Base-by-base conservation (phyloP, 1,140 invertebrate species). In the Tetramorium parvispinum region DNA sequence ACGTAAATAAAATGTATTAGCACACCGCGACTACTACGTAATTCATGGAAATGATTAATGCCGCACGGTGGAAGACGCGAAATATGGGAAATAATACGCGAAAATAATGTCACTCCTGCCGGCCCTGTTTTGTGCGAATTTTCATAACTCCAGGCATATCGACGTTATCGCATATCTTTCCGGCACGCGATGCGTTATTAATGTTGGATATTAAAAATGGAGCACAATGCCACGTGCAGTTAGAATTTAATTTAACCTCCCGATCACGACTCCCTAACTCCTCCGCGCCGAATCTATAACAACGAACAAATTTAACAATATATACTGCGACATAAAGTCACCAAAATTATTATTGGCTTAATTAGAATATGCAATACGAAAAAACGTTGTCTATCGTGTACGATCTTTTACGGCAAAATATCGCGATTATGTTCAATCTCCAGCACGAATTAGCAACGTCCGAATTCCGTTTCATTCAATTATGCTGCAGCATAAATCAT, bases 171-270 rank as follows among this genome's bases (percentile, higher is more conserved):
- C 66, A 71, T 70, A 82, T 73, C 66, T 82, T 59, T 73, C 11
- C 53, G 37, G 24, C 7, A 16, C 13, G 5, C 37, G 79, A 73
- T 73, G 68, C 37, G 40, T 73, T 73, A 82, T 71, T 73, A 82
- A 82, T 82, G 37, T 46, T 24, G 51, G 40, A 57, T 82, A 73
- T 82, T 82, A 82, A 82, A 82, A 82, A n/a, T 71, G 21, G 37
- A 57, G 21, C n/a, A 53, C 46, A 66, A 43, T 70, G 18, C 46
- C 61, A 68, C 24, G 37, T 59, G 51, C 51, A 32, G 59, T 37
- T 82, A 71, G 66, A 82, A 82, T 82, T 82, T 82, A 82, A 82
- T 82, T 82, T 73, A 57, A 65, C 7, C 51, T 46, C 40, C 24
- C n/a, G 51, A 82, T 13, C 40, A 32, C 21, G 24, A 70, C 37